A percentile compares a stretch with the other conserved stretches of the same genome.
phyloP scores from a whole-genome alignment of 2,888 invertebrate species.

The Ochropleura leucogaster region DNA sequence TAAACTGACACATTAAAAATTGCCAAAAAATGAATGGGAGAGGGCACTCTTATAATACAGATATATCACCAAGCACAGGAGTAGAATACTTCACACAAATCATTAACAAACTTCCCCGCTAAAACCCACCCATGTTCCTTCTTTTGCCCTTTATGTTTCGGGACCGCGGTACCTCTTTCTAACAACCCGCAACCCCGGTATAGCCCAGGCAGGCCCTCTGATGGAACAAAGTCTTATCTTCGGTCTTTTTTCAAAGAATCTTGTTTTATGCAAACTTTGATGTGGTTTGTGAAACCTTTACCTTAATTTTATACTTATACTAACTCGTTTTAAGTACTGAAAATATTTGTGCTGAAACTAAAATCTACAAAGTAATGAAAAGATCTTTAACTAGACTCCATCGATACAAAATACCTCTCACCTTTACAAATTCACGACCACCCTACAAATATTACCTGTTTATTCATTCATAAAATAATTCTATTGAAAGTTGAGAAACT shows the following conservation, averaged over 20 bases:
- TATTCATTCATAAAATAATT: conserved; percentile 67
- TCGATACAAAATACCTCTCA: conserved; percentile 7
- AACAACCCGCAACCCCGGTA: no score
- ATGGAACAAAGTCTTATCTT: not conserved
- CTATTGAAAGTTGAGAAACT: conserved; percentile 64
- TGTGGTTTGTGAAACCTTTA: conserved; percentile 5
- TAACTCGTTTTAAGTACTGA: not conserved
- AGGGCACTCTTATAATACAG: no score
- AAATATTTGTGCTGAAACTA: not conserved
- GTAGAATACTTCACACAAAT: no score
- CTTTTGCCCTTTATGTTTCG: no score
- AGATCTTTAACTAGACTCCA: not conserved
- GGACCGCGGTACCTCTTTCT: no score
- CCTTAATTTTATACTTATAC: not conserved
- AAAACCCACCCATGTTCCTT: no score
- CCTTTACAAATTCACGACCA: conserved; percentile 29
- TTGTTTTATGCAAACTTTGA: not conserved
- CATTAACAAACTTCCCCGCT: no score
- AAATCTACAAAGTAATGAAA: conserved; percentile 13
- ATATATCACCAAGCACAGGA: no score
- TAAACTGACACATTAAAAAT: no score
- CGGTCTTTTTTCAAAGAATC: conserved; percentile 4
- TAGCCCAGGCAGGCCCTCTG: no score
- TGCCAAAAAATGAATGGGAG: no score
- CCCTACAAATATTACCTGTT: conserved; percentile 65